These are phyloP conservation scores for Astreopora myriophthalma DNA, from an alignment of 64 coral and sea anemone genomes.

Conservation along the genomic window DNA sequence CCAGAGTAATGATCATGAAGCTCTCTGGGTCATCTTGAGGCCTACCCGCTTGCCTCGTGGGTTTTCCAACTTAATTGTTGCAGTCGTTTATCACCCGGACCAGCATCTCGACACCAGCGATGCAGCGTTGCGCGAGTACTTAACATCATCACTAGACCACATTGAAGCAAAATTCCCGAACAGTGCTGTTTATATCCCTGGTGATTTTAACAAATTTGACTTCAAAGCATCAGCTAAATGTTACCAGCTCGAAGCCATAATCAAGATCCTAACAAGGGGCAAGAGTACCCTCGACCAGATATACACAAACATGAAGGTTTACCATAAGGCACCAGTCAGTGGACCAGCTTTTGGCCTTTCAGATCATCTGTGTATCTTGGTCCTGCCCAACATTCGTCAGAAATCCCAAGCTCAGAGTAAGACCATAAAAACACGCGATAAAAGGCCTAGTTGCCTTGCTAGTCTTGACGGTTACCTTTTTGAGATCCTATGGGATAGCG, in stretches of 20 bases:
- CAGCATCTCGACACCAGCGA: background rate
- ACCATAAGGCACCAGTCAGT: no score
- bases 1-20: background rate
- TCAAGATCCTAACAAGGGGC: background rate
- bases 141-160: background rate
- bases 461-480: no score
- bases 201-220: background rate
- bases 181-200: background rate
- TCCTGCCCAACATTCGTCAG: no score
- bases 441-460: no score
- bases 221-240: background rate
- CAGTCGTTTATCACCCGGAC: background rate
- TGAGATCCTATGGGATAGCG: no score
- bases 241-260: background rate
- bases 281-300: background rate
- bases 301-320: background rate
- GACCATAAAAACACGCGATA: no score
- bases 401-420: no score
- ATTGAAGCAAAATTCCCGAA: background rate
- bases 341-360: no score
- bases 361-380: no score
- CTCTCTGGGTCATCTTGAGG: background rate
- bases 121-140: background rate
- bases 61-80: background rate
- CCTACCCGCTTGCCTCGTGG: background rate